These are phyloP conservation scores for Geophilus truncorum DNA, from an alignment of 2,888 invertebrate species.

Conservation along the genomic window DNA sequence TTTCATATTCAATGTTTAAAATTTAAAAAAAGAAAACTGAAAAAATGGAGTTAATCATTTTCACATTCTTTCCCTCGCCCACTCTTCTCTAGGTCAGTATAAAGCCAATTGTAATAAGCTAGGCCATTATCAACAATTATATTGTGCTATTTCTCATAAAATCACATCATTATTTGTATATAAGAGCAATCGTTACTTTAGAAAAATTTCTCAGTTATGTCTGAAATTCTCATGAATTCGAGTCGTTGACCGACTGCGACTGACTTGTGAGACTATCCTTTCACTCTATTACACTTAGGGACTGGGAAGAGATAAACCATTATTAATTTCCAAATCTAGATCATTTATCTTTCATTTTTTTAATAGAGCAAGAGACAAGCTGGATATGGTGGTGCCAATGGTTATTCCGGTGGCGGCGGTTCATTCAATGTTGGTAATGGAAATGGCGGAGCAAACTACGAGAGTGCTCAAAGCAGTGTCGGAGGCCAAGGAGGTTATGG, in stretches of 20 bases:
- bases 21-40: too few species aligned
- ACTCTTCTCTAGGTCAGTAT: not conserved
- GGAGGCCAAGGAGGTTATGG: not conserved
- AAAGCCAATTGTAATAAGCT: not conserved
- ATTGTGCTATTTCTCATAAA: not conserved
- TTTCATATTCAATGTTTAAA: too few species aligned
- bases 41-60: not conserved
- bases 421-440: not conserved
- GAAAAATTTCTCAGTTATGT: too few species aligned
- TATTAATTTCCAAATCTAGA: not conserved
- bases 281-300: not conserved
- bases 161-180: not conserved
- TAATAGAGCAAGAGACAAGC: not conserved
- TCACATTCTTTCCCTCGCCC: not conserved
- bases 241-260: not conserved
- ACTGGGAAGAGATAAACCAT: too few species aligned
- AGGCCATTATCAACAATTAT: not conserved
- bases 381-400: not conserved
- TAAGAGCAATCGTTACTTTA: not conserved
- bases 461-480: not conserved
- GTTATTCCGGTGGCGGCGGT: not conserved
- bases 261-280: too few species aligned
- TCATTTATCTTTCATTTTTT: not conserved
- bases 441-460: not conserved
- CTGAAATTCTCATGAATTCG: not conserved